Conservation (phyloP, 1,140 invertebrate genomes). For the Zaprionus capensis region DNA sequence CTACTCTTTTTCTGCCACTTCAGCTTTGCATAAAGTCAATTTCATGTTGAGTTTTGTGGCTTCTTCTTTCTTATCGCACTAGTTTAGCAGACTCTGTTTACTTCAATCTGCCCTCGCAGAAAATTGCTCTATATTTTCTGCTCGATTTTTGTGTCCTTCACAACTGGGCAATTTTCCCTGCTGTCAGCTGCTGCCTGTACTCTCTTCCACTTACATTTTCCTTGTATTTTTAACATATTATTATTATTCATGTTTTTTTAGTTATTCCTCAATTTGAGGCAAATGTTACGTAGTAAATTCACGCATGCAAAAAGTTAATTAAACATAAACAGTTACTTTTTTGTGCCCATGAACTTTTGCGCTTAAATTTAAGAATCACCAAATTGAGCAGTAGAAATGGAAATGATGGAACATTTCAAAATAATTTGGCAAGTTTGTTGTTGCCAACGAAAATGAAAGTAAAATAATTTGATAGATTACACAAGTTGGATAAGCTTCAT, state of each 20-base stretch:
- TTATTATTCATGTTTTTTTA: neutral
- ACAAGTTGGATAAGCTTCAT: too few species aligned
- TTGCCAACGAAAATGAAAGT: neutral
- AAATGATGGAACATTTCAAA: neutral
- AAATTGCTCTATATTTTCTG: conserved; percentile 38
- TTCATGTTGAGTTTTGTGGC: conserved; percentile 48
- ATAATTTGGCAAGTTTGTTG: neutral
- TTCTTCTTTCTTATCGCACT: conserved; percentile 41
- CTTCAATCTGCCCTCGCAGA: conserved; percentile 12
- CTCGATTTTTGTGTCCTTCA: conserved; percentile 12
- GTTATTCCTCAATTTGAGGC: conserved; percentile 12
- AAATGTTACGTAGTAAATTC: conserved; percentile 7
- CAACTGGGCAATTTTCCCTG: neutral
- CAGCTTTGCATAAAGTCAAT: conserved; percentile 50
- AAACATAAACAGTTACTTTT: conserved; percentile 42
- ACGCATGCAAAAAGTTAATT: conserved; percentile 46
- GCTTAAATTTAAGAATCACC: neutral
- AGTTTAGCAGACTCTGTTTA: conserved; percentile 18
- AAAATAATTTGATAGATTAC: too few species aligned
- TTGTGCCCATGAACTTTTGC: neutral
- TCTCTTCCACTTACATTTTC: conserved; percentile 12
- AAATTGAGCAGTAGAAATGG: neutral
- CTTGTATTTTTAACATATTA: conserved; percentile 43
- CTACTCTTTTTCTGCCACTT: conserved; percentile 17
- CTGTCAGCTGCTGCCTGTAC: neutral